These are phyloP conservation scores for Pycnonotus jocosus DNA, from an alignment of 2,113 vertebrate genomes.

Conservation along the genomic window DNA sequence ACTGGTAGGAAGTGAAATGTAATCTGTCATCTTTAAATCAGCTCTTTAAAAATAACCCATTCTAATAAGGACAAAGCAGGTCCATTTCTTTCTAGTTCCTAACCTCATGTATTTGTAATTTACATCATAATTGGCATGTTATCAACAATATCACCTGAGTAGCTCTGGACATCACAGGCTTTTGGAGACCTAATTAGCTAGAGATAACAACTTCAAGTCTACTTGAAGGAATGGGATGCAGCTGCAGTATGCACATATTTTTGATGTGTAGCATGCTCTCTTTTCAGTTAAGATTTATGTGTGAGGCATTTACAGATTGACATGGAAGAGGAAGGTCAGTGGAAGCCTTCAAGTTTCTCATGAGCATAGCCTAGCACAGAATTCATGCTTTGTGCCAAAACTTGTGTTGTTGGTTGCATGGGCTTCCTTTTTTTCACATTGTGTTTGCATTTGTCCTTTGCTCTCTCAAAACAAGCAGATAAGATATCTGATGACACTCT, in stretches of 20 bases:
- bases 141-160: not conserved
- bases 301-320: not conserved
- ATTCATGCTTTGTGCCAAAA: not conserved
- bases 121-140: not conserved
- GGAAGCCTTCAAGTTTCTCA: not conserved
- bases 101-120: not conserved
- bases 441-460: not conserved
- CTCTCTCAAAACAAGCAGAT: not conserved
- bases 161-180: not conserved
- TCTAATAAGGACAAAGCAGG: not conserved
- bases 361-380: not conserved
- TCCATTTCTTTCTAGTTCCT: not conserved
- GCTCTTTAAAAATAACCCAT: not conserved
- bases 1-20: not conserved
- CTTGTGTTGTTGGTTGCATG: fast-evolving
- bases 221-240: not conserved
- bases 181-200: not conserved
- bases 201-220: not conserved
- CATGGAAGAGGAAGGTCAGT: not conserved
- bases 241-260: not conserved
- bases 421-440: not conserved
- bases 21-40: not conserved
- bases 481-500: not conserved
- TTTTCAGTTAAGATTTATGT: not conserved
- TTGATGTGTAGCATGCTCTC: not conserved